Evolutionary conservation across 2,888 invertebrate genomes (phyloP).

Genomic region (Clepsis dumicolana): DNA sequence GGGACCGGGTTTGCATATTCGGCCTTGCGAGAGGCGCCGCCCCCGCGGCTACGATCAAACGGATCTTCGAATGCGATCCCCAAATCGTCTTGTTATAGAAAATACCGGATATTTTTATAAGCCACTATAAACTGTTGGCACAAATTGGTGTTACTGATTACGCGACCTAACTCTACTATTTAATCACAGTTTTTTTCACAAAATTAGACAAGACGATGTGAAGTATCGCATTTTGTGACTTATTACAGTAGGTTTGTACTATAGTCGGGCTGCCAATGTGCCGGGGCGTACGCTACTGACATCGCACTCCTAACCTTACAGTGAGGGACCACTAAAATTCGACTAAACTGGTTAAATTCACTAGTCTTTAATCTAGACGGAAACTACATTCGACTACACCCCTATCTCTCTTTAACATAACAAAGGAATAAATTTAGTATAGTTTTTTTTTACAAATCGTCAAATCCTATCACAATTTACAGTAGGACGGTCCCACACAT

Average conservation of each 20-base stretch:
- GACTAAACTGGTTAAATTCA: constrained; percentile 75
- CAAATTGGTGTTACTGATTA: constrained; percentile 68
- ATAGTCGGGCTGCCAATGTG: constrained; percentile 71
- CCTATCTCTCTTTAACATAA: constrained; percentile 57
- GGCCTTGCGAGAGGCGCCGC: constrained; percentile 21
- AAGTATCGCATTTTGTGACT: constrained; percentile 37
- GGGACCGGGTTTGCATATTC: constrained; percentile 37
- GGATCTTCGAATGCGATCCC: constrained; percentile 26
- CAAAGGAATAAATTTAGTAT: constrained; percentile 52
- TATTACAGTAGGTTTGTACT: constrained; percentile 36
- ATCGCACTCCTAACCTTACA: constrained; percentile 64
- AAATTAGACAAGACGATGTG: constrained; percentile 54
- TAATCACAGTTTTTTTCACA: constrained; percentile 59
- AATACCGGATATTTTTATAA: constrained; percentile 46
- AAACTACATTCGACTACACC: constrained; percentile 66
- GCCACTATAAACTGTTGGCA: constrained; percentile 67
- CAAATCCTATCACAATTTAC: constrained; percentile 78
- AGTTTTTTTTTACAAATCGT: constrained; percentile 62
- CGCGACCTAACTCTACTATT: constrained; percentile 57
- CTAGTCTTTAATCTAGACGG: constrained; percentile 78
- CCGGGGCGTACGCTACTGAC: constrained; percentile 59
- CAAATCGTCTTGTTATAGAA: constrained; percentile 50
- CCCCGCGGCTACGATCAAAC: constrained; percentile 28
- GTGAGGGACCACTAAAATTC: constrained; percentile 74
- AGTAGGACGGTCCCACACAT: constrained; percentile 85